These are phyloP conservation scores for Gadopsis bispinosus DNA, from an alignment of 2,797 vertebrate genomes.

Conservation along the genomic window DNA sequence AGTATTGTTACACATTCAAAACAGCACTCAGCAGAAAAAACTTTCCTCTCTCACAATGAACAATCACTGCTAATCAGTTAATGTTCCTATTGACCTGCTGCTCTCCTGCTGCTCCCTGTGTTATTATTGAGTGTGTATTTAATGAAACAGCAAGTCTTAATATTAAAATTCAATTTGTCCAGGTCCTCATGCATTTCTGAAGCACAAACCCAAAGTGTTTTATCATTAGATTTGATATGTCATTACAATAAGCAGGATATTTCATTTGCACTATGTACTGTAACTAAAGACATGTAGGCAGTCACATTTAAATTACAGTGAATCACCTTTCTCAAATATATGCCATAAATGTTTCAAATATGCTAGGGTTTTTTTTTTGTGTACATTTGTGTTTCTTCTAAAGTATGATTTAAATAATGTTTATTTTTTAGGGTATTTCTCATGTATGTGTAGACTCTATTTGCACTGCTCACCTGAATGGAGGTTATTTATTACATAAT, in stretches of 20 bases:
- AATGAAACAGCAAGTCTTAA: conserved; percentile 18
- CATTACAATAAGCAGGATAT: not conserved
- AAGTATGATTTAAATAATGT: not conserved
- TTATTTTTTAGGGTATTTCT: not conserved
- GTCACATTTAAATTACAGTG: not conserved
- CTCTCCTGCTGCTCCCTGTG: not conserved
- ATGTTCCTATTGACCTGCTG: conserved; percentile 3
- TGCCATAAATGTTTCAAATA: not conserved
- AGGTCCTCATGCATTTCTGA: conserved; percentile 4
- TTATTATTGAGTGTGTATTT: not conserved
- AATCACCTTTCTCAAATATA: not conserved
- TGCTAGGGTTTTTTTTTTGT: not conserved
- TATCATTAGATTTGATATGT: conserved; percentile 23
- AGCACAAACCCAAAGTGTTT: conserved; percentile 18
- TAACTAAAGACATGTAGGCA: not conserved
- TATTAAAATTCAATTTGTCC: conserved; percentile 23
- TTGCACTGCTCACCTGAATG: not conserved
- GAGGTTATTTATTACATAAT: no score
- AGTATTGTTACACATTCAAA: conserved; percentile 15
- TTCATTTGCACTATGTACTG: not conserved
- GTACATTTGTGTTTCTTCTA: not conserved
- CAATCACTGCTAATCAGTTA: conserved; percentile 22
- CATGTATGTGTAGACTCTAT: not conserved
- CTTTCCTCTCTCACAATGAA: not conserved
- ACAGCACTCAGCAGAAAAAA: not conserved